These are phyloP conservation scores for Sebastolobus altivelis DNA, from an alignment of 2,797 vertebrate species.

Conservation along the genomic window DNA sequence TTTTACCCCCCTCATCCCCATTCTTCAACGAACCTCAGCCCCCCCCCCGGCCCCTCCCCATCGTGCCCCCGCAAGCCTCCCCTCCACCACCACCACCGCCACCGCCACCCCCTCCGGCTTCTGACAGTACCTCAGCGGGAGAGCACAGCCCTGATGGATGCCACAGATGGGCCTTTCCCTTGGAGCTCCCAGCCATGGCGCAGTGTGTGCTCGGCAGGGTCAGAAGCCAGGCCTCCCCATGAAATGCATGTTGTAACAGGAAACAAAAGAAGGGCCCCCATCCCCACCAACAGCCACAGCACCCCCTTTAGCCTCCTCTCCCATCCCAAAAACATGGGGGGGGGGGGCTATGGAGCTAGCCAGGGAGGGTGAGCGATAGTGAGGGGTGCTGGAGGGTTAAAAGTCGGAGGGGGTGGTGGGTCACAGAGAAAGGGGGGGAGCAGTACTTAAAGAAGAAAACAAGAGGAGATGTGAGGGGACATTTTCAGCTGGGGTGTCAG, in stretches of 20 bases:
- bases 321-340: conserved; percentile 58
- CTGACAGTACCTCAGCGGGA: conserved; percentile 84
- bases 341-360: conserved; percentile 11
- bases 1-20: conserved; percentile 53
- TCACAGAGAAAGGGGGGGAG: conserved; percentile 22
- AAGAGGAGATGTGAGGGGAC: conserved; percentile 43
- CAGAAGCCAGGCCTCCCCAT: conserved; percentile 81
- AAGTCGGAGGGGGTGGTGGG: conserved; percentile 44
- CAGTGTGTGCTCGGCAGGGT: conserved; percentile 79
- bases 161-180: conserved; percentile 87
- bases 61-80: conserved; percentile 48
- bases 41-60: conserved; percentile 32
- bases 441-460: conserved; percentile 42
- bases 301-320: conserved; percentile 55
- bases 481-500: conserved; percentile 54
- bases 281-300: conserved; percentile 59
- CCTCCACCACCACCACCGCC: conserved; percentile 48
- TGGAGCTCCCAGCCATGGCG: conserved; percentile 70
- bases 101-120: conserved; percentile 58
- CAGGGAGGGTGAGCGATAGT: conserved; percentile 17
- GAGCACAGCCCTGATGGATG: conserved; percentile 83
- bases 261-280: conserved; percentile 82
- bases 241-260: conserved; percentile 83
- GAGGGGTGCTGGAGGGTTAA: conserved; percentile 56
- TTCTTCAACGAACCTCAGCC: conserved; percentile 57